Percentiles rank a stretch among this genome's conserved stretches.
phyloP scores from a whole-genome alignment of 2,113 vertebrate genomes.

The Myrmophylax atrothorax region DNA sequence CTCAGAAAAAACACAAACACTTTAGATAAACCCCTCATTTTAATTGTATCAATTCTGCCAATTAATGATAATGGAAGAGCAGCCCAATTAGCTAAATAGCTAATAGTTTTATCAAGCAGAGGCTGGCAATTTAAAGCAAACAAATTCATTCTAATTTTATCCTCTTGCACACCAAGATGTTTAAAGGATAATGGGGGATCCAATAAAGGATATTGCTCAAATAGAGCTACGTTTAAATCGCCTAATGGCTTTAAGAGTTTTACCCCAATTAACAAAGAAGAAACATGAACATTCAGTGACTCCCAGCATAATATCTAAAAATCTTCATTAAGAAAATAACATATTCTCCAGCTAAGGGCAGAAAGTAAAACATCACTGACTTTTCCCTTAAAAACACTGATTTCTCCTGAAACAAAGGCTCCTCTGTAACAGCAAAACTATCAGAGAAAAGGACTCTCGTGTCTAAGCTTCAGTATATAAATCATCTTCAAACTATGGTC shows the following conservation, averaged over 20 bases:
- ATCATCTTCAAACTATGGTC: conserved; percentile 61
- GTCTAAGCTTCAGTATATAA: conserved; percentile 37
- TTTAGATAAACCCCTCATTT: conserved; percentile 79
- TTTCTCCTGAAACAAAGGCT: conserved; percentile 19
- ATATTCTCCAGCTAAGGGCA: conserved; percentile 6
- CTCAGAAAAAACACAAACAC: conserved; percentile 77
- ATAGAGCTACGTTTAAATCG: conserved; percentile 82
- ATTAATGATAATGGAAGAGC: conserved; percentile 87
- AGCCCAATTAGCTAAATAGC: conserved; percentile 84
- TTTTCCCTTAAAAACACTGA: not conserved
- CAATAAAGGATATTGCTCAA: conserved; percentile 80
- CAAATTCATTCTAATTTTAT: conserved; percentile 87
- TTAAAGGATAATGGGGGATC: conserved; percentile 85
- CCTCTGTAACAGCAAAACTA: conserved; percentile 9
- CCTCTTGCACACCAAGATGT: conserved; percentile 82
- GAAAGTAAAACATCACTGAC: conserved; percentile 20
- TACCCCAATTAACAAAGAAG: conserved; percentile 83
- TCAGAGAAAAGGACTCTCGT: not conserved
- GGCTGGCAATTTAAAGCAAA: conserved; percentile 85
- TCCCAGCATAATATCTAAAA: conserved; percentile 68
- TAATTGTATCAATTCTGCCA: conserved; percentile 86
- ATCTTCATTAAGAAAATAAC: conserved; percentile 73
- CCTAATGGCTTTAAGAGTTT: conserved; percentile 79
- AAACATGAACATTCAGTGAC: conserved; percentile 76
- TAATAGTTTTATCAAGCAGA: conserved; percentile 87